These are phyloP conservation scores for Piaya cayana DNA, from an alignment of 2,113 vertebrate genomes.

Conservation along the genomic window DNA sequence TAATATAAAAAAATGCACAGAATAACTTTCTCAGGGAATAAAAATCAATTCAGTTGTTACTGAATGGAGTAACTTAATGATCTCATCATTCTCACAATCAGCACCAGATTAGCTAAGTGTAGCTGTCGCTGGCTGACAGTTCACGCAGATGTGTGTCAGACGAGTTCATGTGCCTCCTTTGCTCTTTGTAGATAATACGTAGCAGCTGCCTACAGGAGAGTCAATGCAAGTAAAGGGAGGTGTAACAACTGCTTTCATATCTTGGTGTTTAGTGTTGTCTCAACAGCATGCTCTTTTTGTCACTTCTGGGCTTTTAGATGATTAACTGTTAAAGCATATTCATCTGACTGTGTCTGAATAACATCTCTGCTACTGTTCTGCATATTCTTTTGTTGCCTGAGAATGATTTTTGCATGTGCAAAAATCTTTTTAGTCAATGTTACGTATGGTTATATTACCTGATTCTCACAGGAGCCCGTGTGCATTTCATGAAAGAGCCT, in stretches of 20 bases:
- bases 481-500: slow-evolving; percentile 7
- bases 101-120: too few species aligned
- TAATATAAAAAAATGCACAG: neutral
- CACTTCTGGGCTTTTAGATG: neutral
- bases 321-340: neutral
- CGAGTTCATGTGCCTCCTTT: neutral
- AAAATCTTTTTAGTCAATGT: neutral
- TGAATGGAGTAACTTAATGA: neutral
- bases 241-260: neutral
- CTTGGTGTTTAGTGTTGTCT: neutral
- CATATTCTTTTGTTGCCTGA: neutral
- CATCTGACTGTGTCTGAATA: neutral
- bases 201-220: neutral
- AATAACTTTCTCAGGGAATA: neutral
- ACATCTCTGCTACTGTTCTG: neutral
- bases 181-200: neutral
- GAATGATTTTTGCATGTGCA: neutral
- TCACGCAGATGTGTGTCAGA: neutral
- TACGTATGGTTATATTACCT: neutral
- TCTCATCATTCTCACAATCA: neutral
- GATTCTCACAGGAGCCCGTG: neutral
- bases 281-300: neutral
- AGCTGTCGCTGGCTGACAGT: neutral
- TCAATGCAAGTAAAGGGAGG: neutral
- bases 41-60: neutral